Evolutionary conservation across 2,113 vertebrate species (phyloP), one percentile per base, ranked within the genome.

Genomic region (Siniperca chuatsi): DNA sequence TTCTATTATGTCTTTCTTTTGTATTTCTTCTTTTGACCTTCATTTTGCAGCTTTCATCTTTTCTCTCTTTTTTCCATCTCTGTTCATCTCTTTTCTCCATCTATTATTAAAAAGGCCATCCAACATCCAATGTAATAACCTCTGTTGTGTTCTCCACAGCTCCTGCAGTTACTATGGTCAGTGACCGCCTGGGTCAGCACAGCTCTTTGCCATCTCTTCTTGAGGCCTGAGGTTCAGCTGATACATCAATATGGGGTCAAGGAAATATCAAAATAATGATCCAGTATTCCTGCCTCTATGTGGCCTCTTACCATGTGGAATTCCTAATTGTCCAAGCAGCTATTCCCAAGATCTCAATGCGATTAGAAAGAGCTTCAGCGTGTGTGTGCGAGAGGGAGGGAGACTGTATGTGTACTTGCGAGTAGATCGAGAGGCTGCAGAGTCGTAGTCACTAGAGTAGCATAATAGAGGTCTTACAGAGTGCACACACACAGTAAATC

Each of bases 401-500:
- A 57, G 37, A 13, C 35, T 68, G 50, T 29, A 37, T 69, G 77
- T 18, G 62, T 23, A 9, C 21, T 57, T 68, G 54, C 50, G 58
- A 48, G 68, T 57, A 46, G 18, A 46, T 69, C 40, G 81, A 74
- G 64, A 83, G 62, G 23, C 60, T 76, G 60, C 62, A 25, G 74
- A 75, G 78, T 85, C 55, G 55, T 42, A 66, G 78, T 78, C 61
- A 87, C 82, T 69, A 37, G 60, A 86, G 72, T 40, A 71, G 40
- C 44, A 52, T 77, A 42, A 76, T 54, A 25, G 72, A 78, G 79
- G 75, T 75, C 68, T 87, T 75, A 68, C 52, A 75, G 67, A 70
- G 50, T 61, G 55, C 86, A 84, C 62, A 90, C 70, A 81, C 67
- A 23, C 60, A 58, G 83, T 92, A 90, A 90, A 93, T 93, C 91